Base-by-base conservation (phyloP, 1,140 invertebrate species). In the Lucilia sericata region DNA sequence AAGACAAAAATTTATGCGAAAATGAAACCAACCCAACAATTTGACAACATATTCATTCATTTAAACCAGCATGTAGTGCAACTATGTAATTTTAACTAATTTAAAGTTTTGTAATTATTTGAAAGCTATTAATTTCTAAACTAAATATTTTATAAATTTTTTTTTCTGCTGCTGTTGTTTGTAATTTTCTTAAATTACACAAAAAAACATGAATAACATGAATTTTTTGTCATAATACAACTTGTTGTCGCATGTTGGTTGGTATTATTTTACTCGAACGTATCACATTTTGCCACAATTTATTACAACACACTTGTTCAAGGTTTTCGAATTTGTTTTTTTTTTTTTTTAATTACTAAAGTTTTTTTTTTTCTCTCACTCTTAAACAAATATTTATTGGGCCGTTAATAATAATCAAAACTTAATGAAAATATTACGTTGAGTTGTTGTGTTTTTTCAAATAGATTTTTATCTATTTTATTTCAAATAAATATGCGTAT, bases 91-190 rank as follows among this genome's bases (percentile, higher is more conserved):
- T 60, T 17, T 14, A 60, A n/a, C n/a, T n/a, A 60, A 60, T 60
- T 60, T 60, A 60, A 60, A 60, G 55, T 60, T 60, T 60, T 60
- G 55, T 60, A 60, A 60, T 60, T n/a, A 60, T 60, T 60, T 60
- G 55, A 60, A n/a, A 60, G 14, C 55, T n/a, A 60, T n/a, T 60
- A n/a, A 60, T n/a, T 60, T n/a, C 55, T 60, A 17, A 5, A 60
- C 55, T 60, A 60, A 60, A 60, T 60, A 60, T 60, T 60, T 60
- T 60, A 60, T 42, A 42, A 42, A 42, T 0, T 3, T 42, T 42
- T 42, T 42, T 42, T 42, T 60, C 14, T 60, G 25, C 25, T 30
- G 25, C 17, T 60, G 1, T 60, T 60, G 14, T 60, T 17, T 60
- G 14, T 60, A 17, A 60, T 60, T 60, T 60, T 60, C 55, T 60